Base-by-base conservation (phyloP, 2,797 vertebrate genomes). In the Acridotheres tristis region DNA sequence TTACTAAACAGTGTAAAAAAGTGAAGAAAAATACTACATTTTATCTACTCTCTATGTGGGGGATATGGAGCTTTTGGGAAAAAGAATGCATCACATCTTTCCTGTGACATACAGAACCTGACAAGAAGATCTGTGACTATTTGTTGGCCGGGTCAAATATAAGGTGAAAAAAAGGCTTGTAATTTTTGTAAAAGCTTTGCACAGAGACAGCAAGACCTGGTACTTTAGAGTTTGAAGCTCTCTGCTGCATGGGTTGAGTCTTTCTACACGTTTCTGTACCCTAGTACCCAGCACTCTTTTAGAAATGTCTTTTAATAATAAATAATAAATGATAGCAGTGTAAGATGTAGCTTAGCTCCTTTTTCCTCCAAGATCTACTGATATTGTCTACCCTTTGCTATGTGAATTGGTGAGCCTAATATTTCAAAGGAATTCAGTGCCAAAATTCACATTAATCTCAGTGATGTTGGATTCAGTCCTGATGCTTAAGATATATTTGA, bases 111-210 rank as follows among this genome's bases (percentile, higher is more conserved):
- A 85, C 11, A 79, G 51, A 83, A 61, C 7, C 4, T 47, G 65
- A 85, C 14, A 67, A 63, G 17, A 87, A 45, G 50, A 80, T 74
- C 17, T 76, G 3, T 61, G 53, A 63, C 32, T 62, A 26, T 71
- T 77, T 57, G 23, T 53, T 75, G 58, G 10, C 7, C 5, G 1
- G 23, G 21, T 61, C 42, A 85, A 83, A 81, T 54, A 65, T 2
- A 55, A 30, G 8, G 9, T 0, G 6, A 13, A 27, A 22, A 34
- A 43, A 10, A 7, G 10, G 1, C 7, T 53, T 16, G 2, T 30
- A 36, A 38, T 63, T 81, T 48, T 91, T 78, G 18, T 42, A 79
- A 71, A 73, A 78, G 15, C 12, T 63, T 84, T 89, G 25, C 18
- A 54, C 3, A 17, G 55, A 23, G 42, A 76, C 34, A 76, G 32